Base-by-base conservation (phyloP, 2,888 invertebrate genomes). In the Gastracanthus pulcherrimus region DNA sequence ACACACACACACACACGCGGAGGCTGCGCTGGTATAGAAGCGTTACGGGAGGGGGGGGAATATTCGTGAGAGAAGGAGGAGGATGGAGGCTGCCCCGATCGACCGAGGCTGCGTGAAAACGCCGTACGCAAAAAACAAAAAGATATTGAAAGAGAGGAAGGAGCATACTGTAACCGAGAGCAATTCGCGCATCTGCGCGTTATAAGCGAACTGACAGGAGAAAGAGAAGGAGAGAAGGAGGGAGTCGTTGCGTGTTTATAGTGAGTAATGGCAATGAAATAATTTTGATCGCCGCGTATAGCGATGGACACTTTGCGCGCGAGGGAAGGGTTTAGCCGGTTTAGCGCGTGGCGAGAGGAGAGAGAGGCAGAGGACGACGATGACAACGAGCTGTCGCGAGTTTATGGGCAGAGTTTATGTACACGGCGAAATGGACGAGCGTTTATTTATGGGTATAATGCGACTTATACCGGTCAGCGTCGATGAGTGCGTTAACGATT, bases 21-120 rank as follows among this genome's bases (percentile, higher is more conserved):
- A 87, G 85, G 83, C 87, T 86, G 87, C 80, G 83, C 77, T 70
- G 69, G 85, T 83, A 84, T 84, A 84, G 82, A 85, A 13, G 9
- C 7, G 36, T 13, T 16, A 36, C 13, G n/a, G 62, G 48, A 34
- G 34, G 31, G 72, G 19, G 72, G 62, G 23, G 23, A 31, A 64
- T 60, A 67, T 75, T 41, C 23, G 78, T 67, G 80, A 79, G 80
- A 62, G 48, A 58, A 4, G 31, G 66, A 41, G 74, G 62, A 26
- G 34, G n/a, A n/a, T 60, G 77, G 69, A 36, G 64, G 58, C n/a
- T 48, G 72, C 76, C 36, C 13, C 85, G 86, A 82, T 62, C 62
- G 62, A 62, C 62, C 62, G 62, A 55, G 7, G 36, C 62, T 31
- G 19, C 13, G 16, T 16, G 6, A 29, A 60, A 60, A 60, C 71